phyloP scores from a whole-genome alignment of 2,113 vertebrate genomes.

The Ailurus styani region DNA sequence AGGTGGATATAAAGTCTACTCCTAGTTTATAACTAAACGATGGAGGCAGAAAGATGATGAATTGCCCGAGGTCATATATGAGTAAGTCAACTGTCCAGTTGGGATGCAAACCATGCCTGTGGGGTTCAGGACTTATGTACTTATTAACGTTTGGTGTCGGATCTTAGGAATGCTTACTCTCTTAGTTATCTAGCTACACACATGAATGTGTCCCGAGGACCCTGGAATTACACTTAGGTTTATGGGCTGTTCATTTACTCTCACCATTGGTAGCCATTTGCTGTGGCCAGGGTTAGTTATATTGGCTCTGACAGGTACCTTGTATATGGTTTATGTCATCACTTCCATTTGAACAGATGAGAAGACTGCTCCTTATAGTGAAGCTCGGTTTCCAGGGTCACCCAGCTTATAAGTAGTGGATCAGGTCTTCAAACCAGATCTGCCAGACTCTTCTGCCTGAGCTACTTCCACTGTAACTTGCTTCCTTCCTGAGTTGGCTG shows the following conservation, averaged over 20 bases:
- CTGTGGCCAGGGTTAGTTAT: neutral
- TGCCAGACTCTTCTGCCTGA: neutral
- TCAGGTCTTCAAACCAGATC: neutral
- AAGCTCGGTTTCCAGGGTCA: neutral
- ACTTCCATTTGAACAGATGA: neutral
- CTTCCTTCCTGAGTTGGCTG: neutral
- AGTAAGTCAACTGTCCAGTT: neutral
- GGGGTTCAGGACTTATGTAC: neutral
- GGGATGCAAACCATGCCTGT: neutral
- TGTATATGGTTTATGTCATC: neutral
- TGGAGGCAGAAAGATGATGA: neutral
- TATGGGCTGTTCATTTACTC: neutral
- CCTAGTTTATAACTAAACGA: neutral
- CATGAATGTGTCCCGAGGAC: neutral
- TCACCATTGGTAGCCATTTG: neutral
- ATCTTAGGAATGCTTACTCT: neutral
- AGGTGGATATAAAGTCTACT: neutral
- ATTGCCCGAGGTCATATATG: neutral
- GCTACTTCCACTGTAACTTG: neutral
- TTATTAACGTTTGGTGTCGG: neutral
- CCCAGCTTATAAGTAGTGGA: neutral
- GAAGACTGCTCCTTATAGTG: neutral
- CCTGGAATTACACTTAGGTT: neutral
- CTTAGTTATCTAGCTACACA: neutral
- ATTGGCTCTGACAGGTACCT: neutral